Percentiles rank a stretch among this genome's conserved stretches.
Conservation (phyloP, 1,140 invertebrate genomes). For the Choristoneura fumiferana region DNA sequence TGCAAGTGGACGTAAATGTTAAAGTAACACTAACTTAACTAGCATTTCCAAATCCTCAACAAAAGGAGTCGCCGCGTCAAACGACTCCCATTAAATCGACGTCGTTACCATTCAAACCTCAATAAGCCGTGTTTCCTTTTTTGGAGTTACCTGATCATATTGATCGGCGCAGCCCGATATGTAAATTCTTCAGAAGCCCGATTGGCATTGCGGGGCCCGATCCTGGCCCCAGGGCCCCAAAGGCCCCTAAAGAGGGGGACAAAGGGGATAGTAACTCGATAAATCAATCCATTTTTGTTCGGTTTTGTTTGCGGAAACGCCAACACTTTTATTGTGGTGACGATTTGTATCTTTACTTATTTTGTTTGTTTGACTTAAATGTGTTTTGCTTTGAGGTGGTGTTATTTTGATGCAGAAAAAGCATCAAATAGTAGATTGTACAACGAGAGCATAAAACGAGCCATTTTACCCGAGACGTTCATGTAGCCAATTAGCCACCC, state of each 20-base stretch:
- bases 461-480: no score
- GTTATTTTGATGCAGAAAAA: background rate
- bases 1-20: no score
- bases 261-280: slow-evolving; percentile 3
- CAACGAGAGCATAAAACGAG: no score
- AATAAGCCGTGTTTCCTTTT: slow-evolving; percentile 13
- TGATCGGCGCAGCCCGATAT: slow-evolving; percentile 4
- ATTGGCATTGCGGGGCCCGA: slow-evolving; percentile 13
- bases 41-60: background rate
- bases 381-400: background rate
- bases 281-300: slow-evolving; percentile 16
- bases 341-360: background rate
- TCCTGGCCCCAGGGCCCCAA: background rate
- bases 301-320: background rate
- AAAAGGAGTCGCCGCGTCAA: background rate
- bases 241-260: background rate
- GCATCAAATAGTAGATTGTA: no score
- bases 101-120: background rate
- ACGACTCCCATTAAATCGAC: no score
- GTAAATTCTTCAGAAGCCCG: slow-evolving; percentile 15
- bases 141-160: slow-evolving; percentile 7
- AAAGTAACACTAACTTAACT: no score
- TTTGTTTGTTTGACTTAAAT: slow-evolving; percentile 10
- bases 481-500: no score
- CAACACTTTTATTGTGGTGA: slow-evolving; percentile 11